Conservation (phyloP, 2,113 vertebrate genomes). For the Desmodus rotundus region DNA sequence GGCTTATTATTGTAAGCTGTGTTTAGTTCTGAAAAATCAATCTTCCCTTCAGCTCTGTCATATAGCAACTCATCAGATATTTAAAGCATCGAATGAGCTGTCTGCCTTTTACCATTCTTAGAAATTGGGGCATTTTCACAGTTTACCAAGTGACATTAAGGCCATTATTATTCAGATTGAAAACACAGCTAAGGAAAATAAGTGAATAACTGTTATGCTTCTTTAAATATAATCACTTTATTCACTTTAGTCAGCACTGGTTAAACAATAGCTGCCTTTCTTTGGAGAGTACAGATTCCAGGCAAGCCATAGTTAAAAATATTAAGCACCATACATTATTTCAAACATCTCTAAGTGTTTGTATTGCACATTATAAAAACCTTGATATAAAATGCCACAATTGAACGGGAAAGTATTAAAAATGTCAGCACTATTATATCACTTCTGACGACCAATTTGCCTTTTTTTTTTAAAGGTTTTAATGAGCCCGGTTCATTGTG, state of each 20-base stretch:
- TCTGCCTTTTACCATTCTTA: constrained; percentile 62
- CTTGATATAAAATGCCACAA: constrained; percentile 70
- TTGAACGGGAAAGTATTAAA: constrained; percentile 78
- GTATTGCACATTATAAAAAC: constrained; percentile 70
- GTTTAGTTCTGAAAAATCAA: constrained; percentile 54
- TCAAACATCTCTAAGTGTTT: constrained; percentile 76
- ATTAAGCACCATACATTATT: constrained; percentile 70
- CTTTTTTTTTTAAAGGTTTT: constrained; percentile 78
- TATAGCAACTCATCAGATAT: constrained; percentile 58
- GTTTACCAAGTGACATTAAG: constrained; percentile 64
- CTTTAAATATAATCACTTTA: constrained; percentile 70
- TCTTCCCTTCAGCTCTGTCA: constrained; percentile 53
- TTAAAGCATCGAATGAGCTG: constrained; percentile 63
- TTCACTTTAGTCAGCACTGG: constrained; percentile 39
- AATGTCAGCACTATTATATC: constrained; percentile 78
- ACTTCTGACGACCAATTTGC: constrained; percentile 83
- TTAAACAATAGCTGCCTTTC: constrained; percentile 49
- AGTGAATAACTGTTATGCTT: constrained; percentile 52
- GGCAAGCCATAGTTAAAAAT: constrained; percentile 67
- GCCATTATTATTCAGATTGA: constrained; percentile 68
- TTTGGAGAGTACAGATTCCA: constrained; percentile 19
- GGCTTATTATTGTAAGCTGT: constrained; percentile 40
- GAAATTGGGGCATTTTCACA: constrained; percentile 63
- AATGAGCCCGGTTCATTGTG: constrained; percentile 84
- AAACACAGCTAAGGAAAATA: constrained; percentile 45